Conservation (phyloP, 1,140 invertebrate genomes). For the Zophobas atratus region DNA sequence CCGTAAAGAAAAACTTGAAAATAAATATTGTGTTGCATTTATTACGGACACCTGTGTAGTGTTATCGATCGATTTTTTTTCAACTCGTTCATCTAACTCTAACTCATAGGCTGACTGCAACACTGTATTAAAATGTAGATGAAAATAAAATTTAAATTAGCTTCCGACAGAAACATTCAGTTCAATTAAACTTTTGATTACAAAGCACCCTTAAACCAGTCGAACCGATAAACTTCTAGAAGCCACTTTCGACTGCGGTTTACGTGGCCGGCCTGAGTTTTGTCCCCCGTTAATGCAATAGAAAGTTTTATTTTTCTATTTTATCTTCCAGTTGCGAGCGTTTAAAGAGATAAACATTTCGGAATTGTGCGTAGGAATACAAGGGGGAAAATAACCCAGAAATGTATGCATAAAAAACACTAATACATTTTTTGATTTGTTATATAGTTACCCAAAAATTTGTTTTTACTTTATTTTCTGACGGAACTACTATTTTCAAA, state of each 20-base stretch:
- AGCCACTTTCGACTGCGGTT: slow-evolving; percentile 36
- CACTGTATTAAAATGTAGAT: slow-evolving; percentile 41
- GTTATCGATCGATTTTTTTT: not conserved
- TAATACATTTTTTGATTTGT: too few relatives aligned
- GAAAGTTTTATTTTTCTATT: not conserved
- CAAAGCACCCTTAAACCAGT: slow-evolving; percentile 29
- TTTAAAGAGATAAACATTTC: too few relatives aligned
- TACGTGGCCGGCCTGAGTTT: slow-evolving; percentile 12
- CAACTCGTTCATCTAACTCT: slow-evolving; percentile 10
- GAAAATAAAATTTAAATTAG: slow-evolving; percentile 43
- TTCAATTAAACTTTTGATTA: slow-evolving; percentile 42
- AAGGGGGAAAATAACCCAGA: too few relatives aligned
- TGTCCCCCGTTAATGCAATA: not conserved
- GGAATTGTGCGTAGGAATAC: too few relatives aligned
- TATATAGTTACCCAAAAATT: too few relatives aligned
- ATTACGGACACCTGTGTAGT: not conserved
- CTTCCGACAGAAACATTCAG: slow-evolving; percentile 30
- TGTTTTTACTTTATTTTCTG: too few relatives aligned
- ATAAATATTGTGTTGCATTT: slow-evolving; percentile 8
- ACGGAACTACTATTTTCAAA: too few relatives aligned
- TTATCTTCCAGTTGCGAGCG: too few relatives aligned
- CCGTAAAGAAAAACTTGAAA: not conserved
- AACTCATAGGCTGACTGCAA: not conserved
- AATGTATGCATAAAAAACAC: too few relatives aligned
- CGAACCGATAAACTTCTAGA: slow-evolving; percentile 36